Evolutionary conservation across 2,888 invertebrate genomes (phyloP).

Genomic region (Leptura quadrifasciata): DNA sequence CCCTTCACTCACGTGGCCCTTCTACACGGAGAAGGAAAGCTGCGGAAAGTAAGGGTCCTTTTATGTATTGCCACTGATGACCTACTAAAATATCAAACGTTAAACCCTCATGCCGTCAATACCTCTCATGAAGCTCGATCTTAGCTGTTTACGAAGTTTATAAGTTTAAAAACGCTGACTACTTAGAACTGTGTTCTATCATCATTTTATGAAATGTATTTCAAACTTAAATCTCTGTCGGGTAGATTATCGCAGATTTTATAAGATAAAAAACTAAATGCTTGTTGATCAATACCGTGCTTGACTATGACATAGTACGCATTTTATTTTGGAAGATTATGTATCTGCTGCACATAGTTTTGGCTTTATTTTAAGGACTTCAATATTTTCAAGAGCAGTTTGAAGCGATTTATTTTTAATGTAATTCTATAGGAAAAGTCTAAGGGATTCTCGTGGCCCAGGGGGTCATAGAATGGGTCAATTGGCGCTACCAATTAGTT

Average conservation of each 20-base stretch:
- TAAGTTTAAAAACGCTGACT: conserved; percentile 20
- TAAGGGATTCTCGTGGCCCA: no score
- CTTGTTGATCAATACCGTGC: neutral
- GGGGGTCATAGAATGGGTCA: no score
- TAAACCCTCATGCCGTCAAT: conserved; percentile 16
- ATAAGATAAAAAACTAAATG: neutral
- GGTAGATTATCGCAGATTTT: neutral
- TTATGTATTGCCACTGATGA: conserved; percentile 14
- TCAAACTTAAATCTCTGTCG: neutral
- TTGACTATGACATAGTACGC: no score
- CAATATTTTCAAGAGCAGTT: no score
- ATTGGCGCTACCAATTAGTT: no score
- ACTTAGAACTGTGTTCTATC: neutral
- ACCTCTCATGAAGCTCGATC: conserved; percentile 23
- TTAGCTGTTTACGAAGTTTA: conserved; percentile 15
- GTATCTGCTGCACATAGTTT: no score
- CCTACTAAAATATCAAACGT: conserved; percentile 28
- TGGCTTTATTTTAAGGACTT: no score
- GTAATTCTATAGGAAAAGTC: no score
- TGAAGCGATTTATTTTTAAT: no score
- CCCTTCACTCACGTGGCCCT: conserved; percentile 5
- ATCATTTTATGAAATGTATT: neutral
- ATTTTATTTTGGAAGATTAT: no score
- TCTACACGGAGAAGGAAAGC: neutral
- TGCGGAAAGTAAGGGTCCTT: conserved; percentile 11